phyloP scores from a whole-genome alignment of 2,888 invertebrate genomes.

The Nysson spinosus region DNA sequence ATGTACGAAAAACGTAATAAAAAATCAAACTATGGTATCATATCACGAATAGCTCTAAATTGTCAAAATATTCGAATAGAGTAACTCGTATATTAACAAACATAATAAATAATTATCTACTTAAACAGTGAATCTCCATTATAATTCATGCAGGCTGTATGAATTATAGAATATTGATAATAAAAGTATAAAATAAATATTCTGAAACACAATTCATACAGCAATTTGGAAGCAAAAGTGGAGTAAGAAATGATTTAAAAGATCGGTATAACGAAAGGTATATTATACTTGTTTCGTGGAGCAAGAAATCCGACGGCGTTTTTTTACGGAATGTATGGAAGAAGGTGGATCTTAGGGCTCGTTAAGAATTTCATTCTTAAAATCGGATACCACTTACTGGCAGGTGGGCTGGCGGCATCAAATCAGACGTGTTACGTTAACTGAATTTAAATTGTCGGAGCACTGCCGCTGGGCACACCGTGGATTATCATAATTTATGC shows the following conservation, averaged over 20 bases:
- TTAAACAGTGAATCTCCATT: no score
- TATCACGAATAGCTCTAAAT: no score
- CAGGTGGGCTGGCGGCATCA: conserved; percentile 71
- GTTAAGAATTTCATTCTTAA: conserved; percentile 65
- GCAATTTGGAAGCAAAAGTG: no score
- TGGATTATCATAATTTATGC: conserved; percentile 76
- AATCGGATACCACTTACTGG: conserved; percentile 69
- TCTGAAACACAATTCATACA: no score
- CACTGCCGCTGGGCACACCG: conserved; percentile 52
- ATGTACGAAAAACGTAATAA: no score
- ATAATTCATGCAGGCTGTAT: no score
- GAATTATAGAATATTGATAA: no score
- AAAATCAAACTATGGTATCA: no score
- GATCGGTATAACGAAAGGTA: conserved; percentile 33
- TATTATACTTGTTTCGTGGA: conserved; percentile 57
- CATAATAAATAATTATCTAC: no score
- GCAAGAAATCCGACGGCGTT: conserved; percentile 37
- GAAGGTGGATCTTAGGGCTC: conserved; percentile 28
- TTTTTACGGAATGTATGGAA: conserved; percentile 27
- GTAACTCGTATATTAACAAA: no score
- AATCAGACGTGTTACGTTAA: conserved; percentile 74
- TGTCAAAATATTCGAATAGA: no score
- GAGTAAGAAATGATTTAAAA: conserved; percentile 29
- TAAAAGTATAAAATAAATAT: no score
- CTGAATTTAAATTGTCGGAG: conserved; percentile 74